These are phyloP conservation scores for Tyrannus savana DNA, from an alignment of 2,113 vertebrate species.

Conservation along the genomic window DNA sequence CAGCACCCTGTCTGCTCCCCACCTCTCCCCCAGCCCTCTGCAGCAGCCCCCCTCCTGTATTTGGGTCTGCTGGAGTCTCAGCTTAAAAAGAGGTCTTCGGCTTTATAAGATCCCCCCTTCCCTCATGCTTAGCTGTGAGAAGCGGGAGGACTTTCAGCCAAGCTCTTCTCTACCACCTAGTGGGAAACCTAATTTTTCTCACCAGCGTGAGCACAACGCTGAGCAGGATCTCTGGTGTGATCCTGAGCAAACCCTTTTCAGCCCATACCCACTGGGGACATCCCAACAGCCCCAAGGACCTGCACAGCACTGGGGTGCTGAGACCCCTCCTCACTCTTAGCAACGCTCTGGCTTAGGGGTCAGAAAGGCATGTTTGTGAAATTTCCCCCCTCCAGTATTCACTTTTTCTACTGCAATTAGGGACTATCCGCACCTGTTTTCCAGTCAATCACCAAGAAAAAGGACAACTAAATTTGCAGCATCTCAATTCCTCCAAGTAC, in stretches of 20 bases:
- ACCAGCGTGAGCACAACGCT: accelerated
- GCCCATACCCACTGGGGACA: accelerated
- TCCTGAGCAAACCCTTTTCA: background rate
- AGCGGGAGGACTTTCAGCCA: background rate
- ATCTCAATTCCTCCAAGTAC: background rate
- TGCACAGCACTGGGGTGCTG: accelerated
- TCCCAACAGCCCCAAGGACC: background rate
- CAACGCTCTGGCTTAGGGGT: background rate
- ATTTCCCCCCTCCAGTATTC: background rate
- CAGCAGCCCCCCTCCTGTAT: background rate
- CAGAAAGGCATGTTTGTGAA: background rate
- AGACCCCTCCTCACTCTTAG: background rate
- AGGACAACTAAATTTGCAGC: background rate
- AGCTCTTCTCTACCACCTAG: constrained; percentile 67
- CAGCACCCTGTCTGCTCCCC: background rate
- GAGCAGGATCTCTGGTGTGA: accelerated
- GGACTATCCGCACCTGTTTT: background rate
- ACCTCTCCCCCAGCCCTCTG: background rate
- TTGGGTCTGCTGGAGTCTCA: background rate
- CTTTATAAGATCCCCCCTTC: background rate
- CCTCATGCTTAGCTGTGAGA: background rate
- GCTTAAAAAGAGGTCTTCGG: background rate
- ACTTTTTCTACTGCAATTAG: background rate
- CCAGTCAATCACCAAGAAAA: background rate
- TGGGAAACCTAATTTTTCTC: background rate